Conservation (phyloP, 1,140 invertebrate genomes). For the Drosophila mojavensis region DNA sequence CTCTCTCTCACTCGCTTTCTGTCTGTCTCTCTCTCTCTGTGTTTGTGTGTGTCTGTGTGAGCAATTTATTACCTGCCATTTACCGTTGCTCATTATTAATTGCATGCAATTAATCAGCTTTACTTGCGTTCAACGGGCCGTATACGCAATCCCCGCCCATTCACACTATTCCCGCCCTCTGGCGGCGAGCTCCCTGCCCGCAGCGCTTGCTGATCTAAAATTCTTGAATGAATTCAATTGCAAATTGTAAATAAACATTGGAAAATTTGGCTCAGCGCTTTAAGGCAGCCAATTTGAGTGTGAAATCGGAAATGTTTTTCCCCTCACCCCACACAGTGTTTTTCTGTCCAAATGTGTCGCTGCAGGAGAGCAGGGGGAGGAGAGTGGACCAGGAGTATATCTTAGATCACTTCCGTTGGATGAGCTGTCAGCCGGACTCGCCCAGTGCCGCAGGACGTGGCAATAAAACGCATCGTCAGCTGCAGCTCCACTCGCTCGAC, state of each 20-base stretch:
- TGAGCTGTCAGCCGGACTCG: background rate
- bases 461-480: slow-evolving; percentile 72
- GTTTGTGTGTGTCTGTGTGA: slow-evolving; percentile 8
- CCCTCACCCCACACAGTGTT: background rate
- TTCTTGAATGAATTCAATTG: slow-evolving; percentile 74
- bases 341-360: slow-evolving; percentile 11
- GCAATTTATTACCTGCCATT: slow-evolving; percentile 80
- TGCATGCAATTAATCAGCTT: slow-evolving; percentile 77
- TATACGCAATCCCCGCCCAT: slow-evolving; percentile 49
- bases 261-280: slow-evolving; percentile 41
- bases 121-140: slow-evolving; percentile 72
- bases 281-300: slow-evolving; percentile 56
- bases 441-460: slow-evolving; percentile 52
- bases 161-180: background rate
- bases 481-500: slow-evolving; percentile 15
- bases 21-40: background rate
- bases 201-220: slow-evolving; percentile 5
- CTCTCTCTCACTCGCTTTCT: background rate
- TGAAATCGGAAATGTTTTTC: slow-evolving; percentile 74
- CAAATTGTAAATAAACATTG: slow-evolving; percentile 74
- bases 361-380: background rate
- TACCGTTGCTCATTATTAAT: slow-evolving; percentile 79
- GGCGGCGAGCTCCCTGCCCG: background rate
- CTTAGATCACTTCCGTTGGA: background rate
- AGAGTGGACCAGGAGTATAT: background rate